Evolutionary conservation across 2,888 invertebrate species (phyloP), one percentile per base, ranked within the genome.

Genomic region (Pristionchus japonicus): DNA sequence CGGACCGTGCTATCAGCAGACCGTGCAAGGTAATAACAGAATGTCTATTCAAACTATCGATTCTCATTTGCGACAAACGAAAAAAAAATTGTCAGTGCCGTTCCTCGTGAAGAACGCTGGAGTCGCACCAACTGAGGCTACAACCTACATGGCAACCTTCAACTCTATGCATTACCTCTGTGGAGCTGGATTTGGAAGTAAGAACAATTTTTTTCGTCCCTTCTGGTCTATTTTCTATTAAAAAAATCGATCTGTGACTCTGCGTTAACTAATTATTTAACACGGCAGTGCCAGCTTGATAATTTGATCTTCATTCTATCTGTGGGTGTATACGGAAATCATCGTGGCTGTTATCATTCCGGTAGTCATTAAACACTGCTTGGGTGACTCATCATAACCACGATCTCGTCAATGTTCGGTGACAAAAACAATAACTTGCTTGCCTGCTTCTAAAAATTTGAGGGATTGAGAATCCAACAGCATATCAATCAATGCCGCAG

Each of bases 131-230:
- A 34, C 37, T 2, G 70, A 86, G 34, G 67, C 86, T 17, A 57
- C 49, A 1, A 70, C 70, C 1, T 86, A 86, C 70, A 43, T 86
- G 86, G 70, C 70, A 11, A 86, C 86, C 31, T 86, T 70, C 86
- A 86, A 86, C 86, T 86, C 86, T 4, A 49, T 86, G 70, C 86
- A 86, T 70, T 86, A 86, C 57, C 67, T 70, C 15, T 86, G 86
- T 47, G 86, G 86, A 31, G 86, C 70, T 11, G 86, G 86, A 67
- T 86, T 47, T n/a, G 70, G 70, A 67, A 86, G 86, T 86, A 20
- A 67, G 27, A 3, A 9, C 20, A 23, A 27, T 6, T 74, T 23
- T 74, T 74, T 40, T 20, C 6, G 7, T 34, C 34, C 23, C n/a
- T 23, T 57, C 43, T 43, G 43, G 7, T 9, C 6, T 43, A 9